Evolutionary conservation across 2,113 vertebrate species (phyloP).

Genomic region (Chionodraco myersi): DNA sequence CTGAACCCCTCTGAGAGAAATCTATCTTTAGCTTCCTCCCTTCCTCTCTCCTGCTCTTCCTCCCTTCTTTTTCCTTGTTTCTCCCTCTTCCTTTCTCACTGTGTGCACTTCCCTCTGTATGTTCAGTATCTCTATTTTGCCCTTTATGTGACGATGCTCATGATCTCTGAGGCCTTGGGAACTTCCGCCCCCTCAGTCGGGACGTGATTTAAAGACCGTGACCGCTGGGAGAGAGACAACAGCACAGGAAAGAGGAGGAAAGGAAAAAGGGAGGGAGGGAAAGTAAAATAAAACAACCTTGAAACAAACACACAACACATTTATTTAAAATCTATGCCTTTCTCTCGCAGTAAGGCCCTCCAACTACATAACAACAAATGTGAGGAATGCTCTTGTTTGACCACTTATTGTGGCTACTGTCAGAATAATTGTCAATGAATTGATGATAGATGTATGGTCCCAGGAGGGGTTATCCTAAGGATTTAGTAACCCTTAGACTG

Average conservation of each 20-base stretch:
- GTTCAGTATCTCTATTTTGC: constrained; percentile 8
- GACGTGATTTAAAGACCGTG: constrained; percentile 46
- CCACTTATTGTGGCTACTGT: neutral
- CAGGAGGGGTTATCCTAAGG: neutral
- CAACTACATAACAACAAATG: neutral
- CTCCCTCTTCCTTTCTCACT: neutral
- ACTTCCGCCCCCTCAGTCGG: constrained; percentile 43
- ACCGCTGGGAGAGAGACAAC: constrained; percentile 18
- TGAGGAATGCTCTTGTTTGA: neutral
- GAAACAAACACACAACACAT: constrained; percentile 12
- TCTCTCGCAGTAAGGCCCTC: neutral
- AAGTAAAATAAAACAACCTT: neutral
- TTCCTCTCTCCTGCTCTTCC: constrained; percentile 27
- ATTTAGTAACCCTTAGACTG: no score
- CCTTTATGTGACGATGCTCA: constrained; percentile 1
- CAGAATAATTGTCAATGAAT: neutral
- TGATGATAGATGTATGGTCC: neutral
- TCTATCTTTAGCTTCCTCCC: constrained; percentile 58
- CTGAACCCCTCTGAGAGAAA: constrained; percentile 28
- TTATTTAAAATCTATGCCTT: neutral
- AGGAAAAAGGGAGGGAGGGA: neutral
- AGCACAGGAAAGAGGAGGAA: constrained; percentile 33
- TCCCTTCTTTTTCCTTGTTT: constrained; percentile 3
- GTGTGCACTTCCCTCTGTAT: constrained; percentile 18
- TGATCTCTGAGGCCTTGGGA: constrained; percentile 52